These are phyloP conservation scores for Emberiza fucata DNA, from an alignment of 2,113 vertebrate genomes.

Conservation along the genomic window DNA sequence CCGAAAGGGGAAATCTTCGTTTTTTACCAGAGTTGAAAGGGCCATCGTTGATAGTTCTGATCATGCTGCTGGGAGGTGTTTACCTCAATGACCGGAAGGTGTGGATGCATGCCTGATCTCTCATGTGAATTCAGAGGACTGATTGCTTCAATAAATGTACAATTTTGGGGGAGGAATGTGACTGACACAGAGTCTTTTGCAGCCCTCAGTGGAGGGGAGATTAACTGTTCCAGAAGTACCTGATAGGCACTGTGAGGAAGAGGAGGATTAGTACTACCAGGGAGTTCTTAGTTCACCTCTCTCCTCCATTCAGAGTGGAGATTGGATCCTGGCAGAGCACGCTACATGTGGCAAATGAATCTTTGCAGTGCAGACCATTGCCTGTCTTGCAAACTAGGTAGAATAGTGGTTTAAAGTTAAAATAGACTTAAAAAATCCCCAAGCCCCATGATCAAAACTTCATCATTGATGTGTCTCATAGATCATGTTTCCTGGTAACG, in stretches of 20 bases:
- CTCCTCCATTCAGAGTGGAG: not conserved
- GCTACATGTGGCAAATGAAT: not conserved
- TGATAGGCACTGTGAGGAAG: not conserved
- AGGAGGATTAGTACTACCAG: not conserved
- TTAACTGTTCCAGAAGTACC: not conserved
- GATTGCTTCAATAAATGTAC: not conserved
- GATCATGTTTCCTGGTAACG: not conserved
- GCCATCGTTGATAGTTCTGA: not conserved
- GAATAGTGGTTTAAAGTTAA: not conserved
- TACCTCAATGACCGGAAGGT: not conserved
- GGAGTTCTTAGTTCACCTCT: not conserved
- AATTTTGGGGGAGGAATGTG: not conserved
- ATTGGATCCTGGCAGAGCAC: not conserved
- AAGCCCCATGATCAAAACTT: not conserved
- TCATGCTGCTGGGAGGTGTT: fast-evolving
- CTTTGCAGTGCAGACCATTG: not conserved
- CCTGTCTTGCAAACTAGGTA: not conserved
- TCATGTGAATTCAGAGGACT: not conserved
- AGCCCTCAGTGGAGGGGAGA: not conserved
- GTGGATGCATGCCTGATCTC: not conserved
- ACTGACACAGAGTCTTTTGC: not conserved
- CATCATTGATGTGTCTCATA: not conserved
- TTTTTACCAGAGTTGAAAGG: not conserved
- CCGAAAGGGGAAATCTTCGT: not conserved
- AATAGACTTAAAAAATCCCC: not conserved